Conservation (phyloP, 2,888 invertebrate species). For the Rotaria macrura region DNA sequence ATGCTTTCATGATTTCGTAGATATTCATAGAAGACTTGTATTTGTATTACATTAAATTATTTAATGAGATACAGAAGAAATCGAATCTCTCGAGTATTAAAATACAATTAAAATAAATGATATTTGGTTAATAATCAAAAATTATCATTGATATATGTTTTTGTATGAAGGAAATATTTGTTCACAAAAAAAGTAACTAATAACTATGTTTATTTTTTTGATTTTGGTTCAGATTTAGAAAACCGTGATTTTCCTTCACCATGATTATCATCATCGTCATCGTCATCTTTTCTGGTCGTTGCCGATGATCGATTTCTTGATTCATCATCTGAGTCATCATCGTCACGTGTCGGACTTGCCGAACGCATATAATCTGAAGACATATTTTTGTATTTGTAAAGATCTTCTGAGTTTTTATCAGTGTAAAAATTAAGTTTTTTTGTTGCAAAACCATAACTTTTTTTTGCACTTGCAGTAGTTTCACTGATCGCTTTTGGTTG, state of each 20-base stretch:
- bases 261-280: background rate
- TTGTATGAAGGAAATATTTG: too few relatives aligned
- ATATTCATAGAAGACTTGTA: too few relatives aligned
- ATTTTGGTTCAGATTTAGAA: background rate
- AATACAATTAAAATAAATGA: too few relatives aligned
- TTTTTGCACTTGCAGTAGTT: background rate
- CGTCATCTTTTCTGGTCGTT: background rate
- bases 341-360: background rate
- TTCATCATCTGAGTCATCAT: background rate
- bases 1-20: too few relatives aligned
- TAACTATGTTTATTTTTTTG: background rate
- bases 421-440: background rate
- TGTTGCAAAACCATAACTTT: background rate
- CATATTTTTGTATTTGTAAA: background rate
- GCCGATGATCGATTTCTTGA: background rate
- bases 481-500: background rate
- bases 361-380: background rate
- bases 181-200: too few relatives aligned
- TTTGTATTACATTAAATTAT: too few relatives aligned
- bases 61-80: too few relatives aligned
- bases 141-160: too few relatives aligned
- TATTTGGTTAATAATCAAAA: too few relatives aligned
- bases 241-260: too few relatives aligned
- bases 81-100: too few relatives aligned
- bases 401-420: background rate